These are phyloP conservation scores for Xestia rhomboidea DNA, from an alignment of 2,888 invertebrate genomes.

Conservation along the genomic window DNA sequence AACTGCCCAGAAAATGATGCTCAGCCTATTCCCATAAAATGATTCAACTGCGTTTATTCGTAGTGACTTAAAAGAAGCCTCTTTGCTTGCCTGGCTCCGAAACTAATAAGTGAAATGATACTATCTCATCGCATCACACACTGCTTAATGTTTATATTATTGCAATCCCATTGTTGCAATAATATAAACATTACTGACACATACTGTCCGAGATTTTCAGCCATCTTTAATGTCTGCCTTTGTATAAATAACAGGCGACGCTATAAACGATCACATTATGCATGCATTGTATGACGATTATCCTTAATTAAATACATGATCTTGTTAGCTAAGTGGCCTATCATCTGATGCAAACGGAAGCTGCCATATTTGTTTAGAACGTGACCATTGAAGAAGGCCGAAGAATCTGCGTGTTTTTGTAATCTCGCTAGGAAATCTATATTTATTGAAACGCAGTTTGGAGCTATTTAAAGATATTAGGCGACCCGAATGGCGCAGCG, in stretches of 20 bases:
- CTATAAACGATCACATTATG: constrained; percentile 48
- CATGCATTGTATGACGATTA: constrained; percentile 42
- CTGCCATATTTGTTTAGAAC: constrained; percentile 41
- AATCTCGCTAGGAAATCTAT: constrained; percentile 14
- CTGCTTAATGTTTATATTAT: not conserved
- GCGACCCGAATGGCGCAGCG: too few relatives aligned
- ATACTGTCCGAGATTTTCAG: constrained; percentile 8
- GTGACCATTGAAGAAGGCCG: constrained; percentile 11
- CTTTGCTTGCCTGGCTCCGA: not conserved
- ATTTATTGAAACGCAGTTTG: not conserved
- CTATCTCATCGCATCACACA: not conserved
- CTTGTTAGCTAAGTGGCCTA: constrained; percentile 28
- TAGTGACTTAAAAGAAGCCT: not conserved
- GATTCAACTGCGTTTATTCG: not conserved
- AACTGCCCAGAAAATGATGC: not conserved
- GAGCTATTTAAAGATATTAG: constrained; percentile 1
- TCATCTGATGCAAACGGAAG: constrained; percentile 26
- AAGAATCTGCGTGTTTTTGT: constrained; percentile 11
- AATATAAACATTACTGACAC: constrained; percentile 11
- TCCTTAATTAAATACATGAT: constrained; percentile 53
- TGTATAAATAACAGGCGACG: constrained; percentile 5
- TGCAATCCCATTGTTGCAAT: not conserved
- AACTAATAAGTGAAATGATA: not conserved
- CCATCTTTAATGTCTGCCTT: constrained; percentile 20
- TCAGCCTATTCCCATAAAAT: not conserved